Conservation (phyloP, 2,888 invertebrate genomes). For the Buathra laborator region DNA sequence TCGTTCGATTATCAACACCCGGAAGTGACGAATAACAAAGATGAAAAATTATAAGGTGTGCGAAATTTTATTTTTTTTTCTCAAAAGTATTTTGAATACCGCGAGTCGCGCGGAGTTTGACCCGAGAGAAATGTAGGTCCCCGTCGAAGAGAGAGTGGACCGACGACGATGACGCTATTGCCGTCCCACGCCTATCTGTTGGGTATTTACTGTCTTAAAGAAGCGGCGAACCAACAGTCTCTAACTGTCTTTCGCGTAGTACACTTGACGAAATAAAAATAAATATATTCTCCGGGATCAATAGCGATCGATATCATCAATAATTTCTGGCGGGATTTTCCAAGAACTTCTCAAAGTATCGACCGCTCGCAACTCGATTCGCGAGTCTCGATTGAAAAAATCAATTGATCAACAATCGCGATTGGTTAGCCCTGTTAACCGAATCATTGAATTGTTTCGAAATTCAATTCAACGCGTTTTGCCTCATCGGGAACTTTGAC, state of each 20-base stretch:
- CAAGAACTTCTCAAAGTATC: neutral
- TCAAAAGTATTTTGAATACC: constrained; percentile 44
- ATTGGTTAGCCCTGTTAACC: constrained; percentile 7
- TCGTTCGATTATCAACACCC: too few relatives aligned
- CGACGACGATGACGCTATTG: constrained; percentile 74
- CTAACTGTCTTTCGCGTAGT: constrained; percentile 66
- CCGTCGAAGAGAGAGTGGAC: constrained; percentile 75
- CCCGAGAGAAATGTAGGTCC: constrained; percentile 66
- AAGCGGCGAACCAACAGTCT: constrained; percentile 64
- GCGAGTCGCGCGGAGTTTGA: constrained; percentile 46
- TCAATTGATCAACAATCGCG: constrained; percentile 27
- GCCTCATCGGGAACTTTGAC: neutral
- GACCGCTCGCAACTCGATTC: neutral
- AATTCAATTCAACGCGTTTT: constrained; percentile 3
- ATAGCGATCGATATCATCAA: neutral
- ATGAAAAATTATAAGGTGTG: neutral
- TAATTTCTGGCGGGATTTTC: neutral
- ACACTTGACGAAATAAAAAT: constrained; percentile 47
- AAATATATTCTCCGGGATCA: neutral
- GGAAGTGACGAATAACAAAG: neutral
- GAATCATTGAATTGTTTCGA: constrained; percentile 8
- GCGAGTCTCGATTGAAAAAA: constrained; percentile 17
- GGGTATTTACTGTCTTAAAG: constrained; percentile 50
- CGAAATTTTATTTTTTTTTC: neutral
- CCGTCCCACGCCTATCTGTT: constrained; percentile 74